phyloP scores from a whole-genome alignment of 2,797 vertebrate species.

The Yasuhikotakia modesta region DNA sequence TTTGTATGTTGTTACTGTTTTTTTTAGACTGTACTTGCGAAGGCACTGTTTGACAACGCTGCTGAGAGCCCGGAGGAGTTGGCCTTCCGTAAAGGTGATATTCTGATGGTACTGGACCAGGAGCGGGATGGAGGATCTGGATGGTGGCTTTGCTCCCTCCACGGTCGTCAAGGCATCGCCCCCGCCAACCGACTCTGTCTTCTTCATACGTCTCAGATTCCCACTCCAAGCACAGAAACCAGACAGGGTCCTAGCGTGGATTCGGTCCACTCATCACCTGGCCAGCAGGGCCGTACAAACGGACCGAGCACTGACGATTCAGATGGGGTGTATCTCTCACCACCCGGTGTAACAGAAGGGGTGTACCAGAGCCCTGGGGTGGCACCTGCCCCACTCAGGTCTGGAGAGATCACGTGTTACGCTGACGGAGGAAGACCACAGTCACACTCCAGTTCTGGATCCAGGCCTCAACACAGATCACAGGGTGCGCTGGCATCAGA shows the following conservation, averaged over 20 bases:
- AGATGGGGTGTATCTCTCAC: conserved; percentile 75
- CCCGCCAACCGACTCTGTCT: conserved; percentile 89
- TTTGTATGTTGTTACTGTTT: conserved; percentile 6
- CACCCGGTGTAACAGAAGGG: conserved; percentile 66
- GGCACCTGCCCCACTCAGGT: conserved; percentile 51
- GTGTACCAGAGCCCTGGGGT: conserved; percentile 67
- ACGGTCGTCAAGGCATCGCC: conserved; percentile 89
- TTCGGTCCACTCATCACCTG: conserved; percentile 71
- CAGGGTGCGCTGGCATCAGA: conserved; percentile 67
- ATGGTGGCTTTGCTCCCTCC: conserved; percentile 91
- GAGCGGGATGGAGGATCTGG: conserved; percentile 81
- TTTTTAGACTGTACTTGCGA: conserved; percentile 85
- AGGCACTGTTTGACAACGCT: conserved; percentile 89
- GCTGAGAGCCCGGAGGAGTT: conserved; percentile 91
- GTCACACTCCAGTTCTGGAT: conserved; percentile 76
- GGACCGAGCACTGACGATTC: conserved; percentile 62
- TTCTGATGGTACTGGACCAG: conserved; percentile 88
- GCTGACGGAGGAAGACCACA: conserved; percentile 70
- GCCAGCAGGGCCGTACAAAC: conserved; percentile 50
- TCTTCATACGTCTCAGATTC: conserved; percentile 73
- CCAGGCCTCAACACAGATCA: conserved; percentile 70
- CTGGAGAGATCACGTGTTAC: conserved; percentile 68
- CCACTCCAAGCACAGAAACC: conserved; percentile 54
- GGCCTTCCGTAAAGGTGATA: conserved; percentile 89
- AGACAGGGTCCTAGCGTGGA: conserved; percentile 67